phyloP scores from a whole-genome alignment of 2,888 invertebrate genomes.

The Dynastes hyllus region DNA sequence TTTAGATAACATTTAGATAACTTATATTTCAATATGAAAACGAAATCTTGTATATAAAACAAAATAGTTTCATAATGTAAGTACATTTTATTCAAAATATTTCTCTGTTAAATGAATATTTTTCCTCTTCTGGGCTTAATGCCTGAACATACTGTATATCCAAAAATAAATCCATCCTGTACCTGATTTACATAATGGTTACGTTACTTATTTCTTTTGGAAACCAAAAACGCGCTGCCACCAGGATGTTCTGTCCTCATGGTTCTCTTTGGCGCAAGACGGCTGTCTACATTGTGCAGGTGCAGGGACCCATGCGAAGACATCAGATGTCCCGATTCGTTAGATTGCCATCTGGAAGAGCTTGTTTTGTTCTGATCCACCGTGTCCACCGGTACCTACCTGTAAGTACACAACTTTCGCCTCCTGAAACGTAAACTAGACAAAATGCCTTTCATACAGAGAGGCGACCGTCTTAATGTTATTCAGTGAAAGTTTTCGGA shows the following conservation, averaged over 20 bases:
- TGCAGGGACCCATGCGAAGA: constrained; percentile 88
- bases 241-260: constrained; percentile 89
- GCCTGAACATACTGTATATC: no score
- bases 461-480: constrained; percentile 21
- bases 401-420: constrained; percentile 72
- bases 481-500: constrained; percentile 43
- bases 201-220: constrained; percentile 57
- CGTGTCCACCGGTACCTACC: constrained; percentile 89
- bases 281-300: constrained; percentile 87
- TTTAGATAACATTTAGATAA: no score
- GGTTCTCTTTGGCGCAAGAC: constrained; percentile 80
- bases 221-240: constrained; percentile 82
- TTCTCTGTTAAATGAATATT: no score
- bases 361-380: constrained; percentile 84
- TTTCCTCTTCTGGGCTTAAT: no score
- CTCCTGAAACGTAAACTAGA: not conserved
- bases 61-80: no score
- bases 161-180: no score
- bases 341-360: constrained; percentile 86
- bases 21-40: no score
- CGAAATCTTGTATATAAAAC: no score
- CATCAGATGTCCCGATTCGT: constrained; percentile 83
- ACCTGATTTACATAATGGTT: no score
- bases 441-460: constrained; percentile 8
- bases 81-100: no score